These are phyloP conservation scores for Alouatta palliata DNA, from an alignment of 2,113 vertebrate genomes.

Conservation along the genomic window DNA sequence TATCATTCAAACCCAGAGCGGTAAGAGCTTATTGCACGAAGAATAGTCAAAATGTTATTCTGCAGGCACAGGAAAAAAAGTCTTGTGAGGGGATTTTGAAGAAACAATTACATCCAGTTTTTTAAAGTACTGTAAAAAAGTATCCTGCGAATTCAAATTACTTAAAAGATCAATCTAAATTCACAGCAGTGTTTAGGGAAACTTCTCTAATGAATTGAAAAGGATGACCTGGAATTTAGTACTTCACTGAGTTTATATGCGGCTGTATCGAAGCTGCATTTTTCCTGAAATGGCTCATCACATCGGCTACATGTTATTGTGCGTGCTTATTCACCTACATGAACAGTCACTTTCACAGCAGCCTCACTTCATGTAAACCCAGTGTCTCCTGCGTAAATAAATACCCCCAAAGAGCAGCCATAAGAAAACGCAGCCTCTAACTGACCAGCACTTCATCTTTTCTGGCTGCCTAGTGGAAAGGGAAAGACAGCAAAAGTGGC, in stretches of 20 bases:
- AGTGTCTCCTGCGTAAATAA: not conserved
- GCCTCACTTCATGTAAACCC: not conserved
- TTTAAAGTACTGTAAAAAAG: not conserved
- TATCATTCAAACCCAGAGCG: not conserved
- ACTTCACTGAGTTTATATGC: fast-evolving
- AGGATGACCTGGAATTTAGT: not conserved
- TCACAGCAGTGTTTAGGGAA: not conserved
- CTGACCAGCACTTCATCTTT: not conserved
- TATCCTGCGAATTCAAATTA: not conserved
- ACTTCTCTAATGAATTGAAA: not conserved
- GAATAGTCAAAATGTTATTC: not conserved
- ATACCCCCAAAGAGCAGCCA: fast-evolving
- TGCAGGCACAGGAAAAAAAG: not conserved
- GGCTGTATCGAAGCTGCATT: fast-evolving
- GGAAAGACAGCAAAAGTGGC: too few species aligned
- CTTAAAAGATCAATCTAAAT: not conserved
- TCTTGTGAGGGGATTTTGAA: not conserved
- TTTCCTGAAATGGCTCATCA: not conserved
- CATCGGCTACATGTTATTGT: fast-evolving
- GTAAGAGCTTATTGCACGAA: not conserved
- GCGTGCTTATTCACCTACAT: fast-evolving
- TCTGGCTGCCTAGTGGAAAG: not conserved
- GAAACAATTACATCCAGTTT: not conserved
- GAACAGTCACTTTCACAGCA: not conserved
- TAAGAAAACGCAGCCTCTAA: too few species aligned